These are phyloP conservation scores for Cryptotermes secundus DNA, from an alignment of 1,140 invertebrate species.

Conservation along the genomic window DNA sequence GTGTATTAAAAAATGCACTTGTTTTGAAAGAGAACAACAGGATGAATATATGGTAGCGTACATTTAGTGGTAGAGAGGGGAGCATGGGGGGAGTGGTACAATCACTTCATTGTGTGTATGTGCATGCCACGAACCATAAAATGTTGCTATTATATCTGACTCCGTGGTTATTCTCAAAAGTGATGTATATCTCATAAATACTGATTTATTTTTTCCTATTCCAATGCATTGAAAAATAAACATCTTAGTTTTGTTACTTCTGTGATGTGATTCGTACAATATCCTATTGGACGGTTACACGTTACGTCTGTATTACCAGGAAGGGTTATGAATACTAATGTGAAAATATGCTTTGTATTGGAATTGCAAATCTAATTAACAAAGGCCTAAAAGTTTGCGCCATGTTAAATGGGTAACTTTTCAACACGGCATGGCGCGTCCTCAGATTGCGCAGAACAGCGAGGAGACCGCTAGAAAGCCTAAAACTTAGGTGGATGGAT, in stretches of 20 bases:
- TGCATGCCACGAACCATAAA: not conserved
- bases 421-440: too few species aligned
- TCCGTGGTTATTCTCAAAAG: not conserved
- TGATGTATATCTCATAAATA: constrained; percentile 9
- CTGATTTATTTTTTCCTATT: not conserved
- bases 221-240: constrained; percentile 6
- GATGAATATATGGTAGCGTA: not conserved
- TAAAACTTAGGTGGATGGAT: too few species aligned
- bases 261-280: not conserved
- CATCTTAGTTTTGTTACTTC: not conserved
- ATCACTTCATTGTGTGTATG: constrained; percentile 7
- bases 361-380: too few species aligned
- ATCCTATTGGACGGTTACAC: not conserved
- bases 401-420: too few species aligned
- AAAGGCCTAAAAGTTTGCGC: too few species aligned
- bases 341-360: not conserved
- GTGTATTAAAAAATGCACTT: constrained; percentile 10
- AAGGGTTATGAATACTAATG: not conserved
- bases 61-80: not conserved
- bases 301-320: not conserved
- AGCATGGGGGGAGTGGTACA: not conserved
- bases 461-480: too few species aligned
- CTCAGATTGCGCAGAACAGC: too few species aligned
- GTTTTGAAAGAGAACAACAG: not conserved
- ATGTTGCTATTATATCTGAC: not conserved